A percentile compares a stretch with the other conserved stretches of the same genome.
These are phyloP conservation scores for Dolichotis patagonum DNA, from an alignment of 2,113 vertebrate species.

Conservation along the genomic window DNA sequence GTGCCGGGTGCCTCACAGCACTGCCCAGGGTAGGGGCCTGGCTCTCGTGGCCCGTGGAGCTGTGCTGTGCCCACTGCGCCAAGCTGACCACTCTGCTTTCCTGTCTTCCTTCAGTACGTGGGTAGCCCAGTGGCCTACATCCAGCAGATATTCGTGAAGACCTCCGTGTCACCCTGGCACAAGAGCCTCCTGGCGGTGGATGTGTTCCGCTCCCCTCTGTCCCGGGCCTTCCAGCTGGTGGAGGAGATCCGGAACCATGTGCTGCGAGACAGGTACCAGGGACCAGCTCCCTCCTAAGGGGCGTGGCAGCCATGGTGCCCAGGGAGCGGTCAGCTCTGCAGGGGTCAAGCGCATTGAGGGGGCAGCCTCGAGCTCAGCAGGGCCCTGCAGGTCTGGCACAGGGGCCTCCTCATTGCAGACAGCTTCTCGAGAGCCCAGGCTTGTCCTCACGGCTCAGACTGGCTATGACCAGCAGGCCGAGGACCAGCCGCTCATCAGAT, in stretches of 20 bases:
- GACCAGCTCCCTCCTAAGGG: background rate
- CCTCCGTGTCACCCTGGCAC: slow-evolving; percentile 97
- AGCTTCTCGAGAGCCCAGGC: background rate
- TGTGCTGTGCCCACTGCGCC: background rate
- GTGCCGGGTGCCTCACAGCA: background rate
- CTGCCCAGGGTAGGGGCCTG: background rate
- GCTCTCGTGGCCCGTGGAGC: accelerated
- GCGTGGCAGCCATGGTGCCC: accelerated
- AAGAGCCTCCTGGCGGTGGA: slow-evolving; percentile 95
- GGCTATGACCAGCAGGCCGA: background rate
- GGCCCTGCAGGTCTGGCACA: background rate
- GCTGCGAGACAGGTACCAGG: slow-evolving; percentile 91
- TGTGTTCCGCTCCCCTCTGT: slow-evolving; percentile 94
- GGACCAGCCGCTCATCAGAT: accelerated
- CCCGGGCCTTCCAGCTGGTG: slow-evolving; percentile 94
- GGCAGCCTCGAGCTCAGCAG: accelerated
- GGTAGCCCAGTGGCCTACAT: slow-evolving; percentile 97
- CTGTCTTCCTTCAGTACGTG: slow-evolving; percentile 87
- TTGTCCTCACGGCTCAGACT: background rate
- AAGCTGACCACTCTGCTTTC: background rate
- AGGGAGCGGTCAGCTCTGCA: background rate
- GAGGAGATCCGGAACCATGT: slow-evolving; percentile 97
- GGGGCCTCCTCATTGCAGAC: background rate
- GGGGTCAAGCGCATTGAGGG: background rate
- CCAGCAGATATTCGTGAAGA: slow-evolving; percentile 98